Evolutionary conservation across 2,888 invertebrate species (phyloP).

Genomic region (Orthonevra nobilis): DNA sequence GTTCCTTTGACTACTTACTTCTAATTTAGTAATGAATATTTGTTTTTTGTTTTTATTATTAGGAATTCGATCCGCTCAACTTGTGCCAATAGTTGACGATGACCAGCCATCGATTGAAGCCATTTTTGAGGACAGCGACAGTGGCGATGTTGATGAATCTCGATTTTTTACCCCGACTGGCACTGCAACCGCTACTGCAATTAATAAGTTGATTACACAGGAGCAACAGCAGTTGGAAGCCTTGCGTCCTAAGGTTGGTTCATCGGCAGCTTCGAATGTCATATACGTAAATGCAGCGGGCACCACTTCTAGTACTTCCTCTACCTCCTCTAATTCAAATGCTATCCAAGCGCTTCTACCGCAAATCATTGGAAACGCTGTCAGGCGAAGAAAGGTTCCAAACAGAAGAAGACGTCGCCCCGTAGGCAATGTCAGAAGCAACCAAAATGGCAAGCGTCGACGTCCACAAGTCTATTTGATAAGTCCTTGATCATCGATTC

Average conservation of each 20-base stretch:
- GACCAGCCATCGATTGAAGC: neutral
- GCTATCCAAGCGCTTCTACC: neutral
- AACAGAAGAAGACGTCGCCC: constrained; percentile 24
- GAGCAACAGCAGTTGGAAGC: constrained; percentile 24
- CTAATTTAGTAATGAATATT: no score
- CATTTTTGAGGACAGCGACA: neutral
- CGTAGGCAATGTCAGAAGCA: neutral
- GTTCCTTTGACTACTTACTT: neutral
- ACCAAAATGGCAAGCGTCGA: constrained; percentile 9
- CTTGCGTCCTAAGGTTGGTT: constrained; percentile 17
- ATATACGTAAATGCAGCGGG: constrained; percentile 13
- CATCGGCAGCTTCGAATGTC: constrained; percentile 10
- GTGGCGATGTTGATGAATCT: neutral
- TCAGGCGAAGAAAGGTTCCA: neutral
- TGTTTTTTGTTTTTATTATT: neutral
- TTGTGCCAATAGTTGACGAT: neutral
- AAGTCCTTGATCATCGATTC: neutral
- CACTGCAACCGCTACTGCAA: constrained; percentile 3
- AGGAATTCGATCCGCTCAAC: constrained; percentile 22
- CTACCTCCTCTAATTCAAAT: neutral
- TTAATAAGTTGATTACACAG: constrained; percentile 30
- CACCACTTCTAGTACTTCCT: neutral
- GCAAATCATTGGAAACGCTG: constrained; percentile 16
- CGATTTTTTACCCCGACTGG: constrained; percentile 17
- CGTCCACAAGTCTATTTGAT: constrained; percentile 6